phyloP scores from a whole-genome alignment of 2,888 invertebrate genomes.

The Tanytarsus gracilentus region DNA sequence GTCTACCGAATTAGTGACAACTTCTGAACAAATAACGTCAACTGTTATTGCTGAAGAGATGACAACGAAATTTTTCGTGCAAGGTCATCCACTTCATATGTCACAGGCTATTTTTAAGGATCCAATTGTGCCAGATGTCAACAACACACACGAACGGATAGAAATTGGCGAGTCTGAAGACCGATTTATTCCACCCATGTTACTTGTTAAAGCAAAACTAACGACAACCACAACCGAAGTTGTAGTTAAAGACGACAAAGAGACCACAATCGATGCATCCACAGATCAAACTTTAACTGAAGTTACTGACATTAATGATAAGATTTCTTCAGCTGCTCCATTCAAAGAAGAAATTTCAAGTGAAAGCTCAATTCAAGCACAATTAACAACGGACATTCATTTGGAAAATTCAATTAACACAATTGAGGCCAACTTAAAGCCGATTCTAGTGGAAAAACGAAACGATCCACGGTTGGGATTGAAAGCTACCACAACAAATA shows the following conservation, averaged over 20 bases:
- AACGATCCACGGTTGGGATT: conserved; percentile 18
- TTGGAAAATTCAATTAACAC: background rate
- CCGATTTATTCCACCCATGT: conserved; percentile 44
- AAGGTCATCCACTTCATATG: conserved; percentile 15
- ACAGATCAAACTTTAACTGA: background rate
- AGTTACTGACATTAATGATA: background rate
- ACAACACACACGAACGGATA: conserved; percentile 22
- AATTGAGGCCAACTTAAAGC: conserved; percentile 3
- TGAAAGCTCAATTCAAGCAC: conserved; percentile 1
- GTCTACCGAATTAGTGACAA: background rate
- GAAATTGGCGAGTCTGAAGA: conserved; percentile 39
- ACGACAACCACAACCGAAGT: conserved; percentile 35
- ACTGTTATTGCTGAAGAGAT: conserved; percentile 16
- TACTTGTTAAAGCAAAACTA: conserved; percentile 43
- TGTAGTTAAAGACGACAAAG: background rate
- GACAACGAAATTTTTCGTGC: conserved; percentile 17
- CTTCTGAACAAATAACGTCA: conserved; percentile 5
- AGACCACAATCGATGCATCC: background rate
- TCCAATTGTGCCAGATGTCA: background rate
- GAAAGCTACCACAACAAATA: background rate
- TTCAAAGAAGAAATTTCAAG: background rate
- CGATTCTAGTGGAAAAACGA: conserved; percentile 10
- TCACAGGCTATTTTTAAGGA: conserved; percentile 24
- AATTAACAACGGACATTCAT: background rate
- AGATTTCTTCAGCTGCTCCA: background rate